phyloP scores from a whole-genome alignment of 2,113 vertebrate genomes.

The Colossoma macropomum region DNA sequence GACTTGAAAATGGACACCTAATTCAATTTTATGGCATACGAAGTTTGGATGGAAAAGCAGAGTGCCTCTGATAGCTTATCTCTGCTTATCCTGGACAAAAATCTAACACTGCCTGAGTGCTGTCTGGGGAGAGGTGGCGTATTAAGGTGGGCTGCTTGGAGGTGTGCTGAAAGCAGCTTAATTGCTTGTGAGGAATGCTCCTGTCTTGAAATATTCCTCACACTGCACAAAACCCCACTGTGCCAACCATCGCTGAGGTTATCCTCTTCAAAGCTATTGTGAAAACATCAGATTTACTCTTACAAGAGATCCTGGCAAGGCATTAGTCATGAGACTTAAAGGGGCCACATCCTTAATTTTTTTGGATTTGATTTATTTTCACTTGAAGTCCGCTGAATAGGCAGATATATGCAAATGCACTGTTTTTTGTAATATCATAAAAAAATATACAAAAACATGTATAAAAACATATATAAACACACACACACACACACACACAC shows the following conservation, averaged over 20 bases:
- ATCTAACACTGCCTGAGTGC: constrained; percentile 23
- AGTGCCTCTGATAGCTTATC: constrained; percentile 44
- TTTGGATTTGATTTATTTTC: background rate
- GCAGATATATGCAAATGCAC: too few relatives aligned
- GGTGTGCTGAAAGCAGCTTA: constrained; percentile 53
- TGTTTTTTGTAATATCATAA: too few relatives aligned
- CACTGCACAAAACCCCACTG: constrained; percentile 30
- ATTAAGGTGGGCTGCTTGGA: constrained; percentile 47
- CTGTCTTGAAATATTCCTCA: constrained; percentile 48
- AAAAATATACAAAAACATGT: too few relatives aligned
- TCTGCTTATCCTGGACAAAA: constrained; percentile 45
- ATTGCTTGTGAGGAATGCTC: constrained; percentile 63
- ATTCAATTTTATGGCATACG: constrained; percentile 47
- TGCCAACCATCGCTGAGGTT: constrained; percentile 6
- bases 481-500: too few relatives aligned
- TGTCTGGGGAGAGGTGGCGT: constrained; percentile 49
- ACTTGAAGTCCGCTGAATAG: background rate
- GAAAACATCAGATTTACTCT: constrained; percentile 27
- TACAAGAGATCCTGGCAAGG: constrained; percentile 12
- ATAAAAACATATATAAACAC: too few relatives aligned
- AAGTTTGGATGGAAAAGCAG: constrained; percentile 43
- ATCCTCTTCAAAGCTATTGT: constrained; percentile 17
- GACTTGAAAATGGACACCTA: constrained; percentile 46
- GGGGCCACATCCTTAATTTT: background rate
- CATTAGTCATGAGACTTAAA: constrained; percentile 37